These are phyloP conservation scores for Bhutanitis thaidina DNA, from an alignment of 2,888 invertebrate species.

Conservation along the genomic window DNA sequence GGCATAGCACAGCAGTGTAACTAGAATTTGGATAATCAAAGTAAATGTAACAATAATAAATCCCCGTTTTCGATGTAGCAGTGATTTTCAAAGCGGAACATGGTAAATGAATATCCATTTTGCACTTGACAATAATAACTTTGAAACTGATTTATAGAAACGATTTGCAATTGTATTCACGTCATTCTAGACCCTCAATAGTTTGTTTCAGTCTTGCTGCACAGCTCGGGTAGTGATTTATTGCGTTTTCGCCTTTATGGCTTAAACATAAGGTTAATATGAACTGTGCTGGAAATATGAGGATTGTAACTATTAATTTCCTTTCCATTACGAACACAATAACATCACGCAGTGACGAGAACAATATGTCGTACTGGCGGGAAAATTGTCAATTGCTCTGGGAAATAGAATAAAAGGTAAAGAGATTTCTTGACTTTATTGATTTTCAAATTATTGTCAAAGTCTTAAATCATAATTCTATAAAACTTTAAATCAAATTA, in stretches of 20 bases:
- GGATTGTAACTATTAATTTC: conserved; percentile 66
- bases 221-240: conserved; percentile 11
- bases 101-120: conserved; percentile 32
- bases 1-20: no score
- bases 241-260: conserved; percentile 31
- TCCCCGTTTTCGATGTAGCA: conserved; percentile 5
- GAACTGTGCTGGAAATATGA: conserved; percentile 28
- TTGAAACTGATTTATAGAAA: conserved; percentile 39
- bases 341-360: conserved; percentile 56
- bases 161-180: conserved; percentile 37
- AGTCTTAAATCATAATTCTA: no score
- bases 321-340: conserved; percentile 66
- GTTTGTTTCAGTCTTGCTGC: conserved; percentile 32
- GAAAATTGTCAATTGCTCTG: conserved; percentile 57
- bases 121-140: conserved; percentile 42
- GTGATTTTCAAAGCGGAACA: conserved; percentile 10
- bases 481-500: no score
- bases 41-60: not conserved
- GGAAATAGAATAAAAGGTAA: conserved; percentile 27
- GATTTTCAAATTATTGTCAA: conserved; percentile 4
- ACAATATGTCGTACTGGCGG: conserved; percentile 62
- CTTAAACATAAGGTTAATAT: conserved; percentile 21
- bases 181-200: conserved; percentile 41
- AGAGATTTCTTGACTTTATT: conserved; percentile 9
- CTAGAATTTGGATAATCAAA: no score